Evolutionary conservation across 2,888 invertebrate genomes (phyloP).

Genomic region (Laspeyria flexula): DNA sequence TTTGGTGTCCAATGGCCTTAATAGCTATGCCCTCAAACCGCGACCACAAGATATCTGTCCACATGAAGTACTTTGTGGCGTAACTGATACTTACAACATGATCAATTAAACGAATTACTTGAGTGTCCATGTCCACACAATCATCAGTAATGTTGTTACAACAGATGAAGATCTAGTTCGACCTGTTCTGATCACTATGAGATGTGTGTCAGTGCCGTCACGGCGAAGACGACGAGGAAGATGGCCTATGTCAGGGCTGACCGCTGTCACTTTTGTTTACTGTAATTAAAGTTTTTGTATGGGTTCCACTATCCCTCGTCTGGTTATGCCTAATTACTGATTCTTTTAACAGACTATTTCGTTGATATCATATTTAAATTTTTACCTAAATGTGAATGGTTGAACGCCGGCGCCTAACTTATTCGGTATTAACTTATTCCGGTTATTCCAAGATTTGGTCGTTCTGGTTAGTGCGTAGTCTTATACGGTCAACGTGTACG

Average conservation of each 20-base stretch:
- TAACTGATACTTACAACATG: constrained; percentile 27
- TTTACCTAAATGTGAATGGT: too few species aligned
- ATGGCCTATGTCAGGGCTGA: constrained; percentile 30
- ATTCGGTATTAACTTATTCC: too few species aligned
- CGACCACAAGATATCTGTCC: background rate
- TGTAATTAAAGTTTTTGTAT: background rate
- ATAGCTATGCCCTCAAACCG: constrained; percentile 2
- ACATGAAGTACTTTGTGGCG: constrained; percentile 4
- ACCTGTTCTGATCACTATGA: constrained; percentile 25
- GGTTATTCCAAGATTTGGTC: too few species aligned
- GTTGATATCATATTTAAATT: too few species aligned
- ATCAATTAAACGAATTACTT: constrained; percentile 32
- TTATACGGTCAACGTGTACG: too few species aligned
- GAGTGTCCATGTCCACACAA: constrained; percentile 24
- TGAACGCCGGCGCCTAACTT: too few species aligned
- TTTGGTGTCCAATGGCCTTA: background rate
- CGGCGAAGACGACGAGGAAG: constrained; percentile 12
- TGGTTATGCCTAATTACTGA: too few species aligned
- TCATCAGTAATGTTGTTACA: constrained; percentile 27
- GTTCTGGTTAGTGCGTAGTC: too few species aligned
- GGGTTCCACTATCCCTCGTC: too few species aligned
- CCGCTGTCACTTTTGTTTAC: background rate
- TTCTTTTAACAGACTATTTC: too few species aligned
- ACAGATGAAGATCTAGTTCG: constrained; percentile 39
- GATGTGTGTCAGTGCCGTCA: constrained; percentile 55